Base-by-base conservation (phyloP, 1,140 invertebrate species). In the Patella vulgata region DNA sequence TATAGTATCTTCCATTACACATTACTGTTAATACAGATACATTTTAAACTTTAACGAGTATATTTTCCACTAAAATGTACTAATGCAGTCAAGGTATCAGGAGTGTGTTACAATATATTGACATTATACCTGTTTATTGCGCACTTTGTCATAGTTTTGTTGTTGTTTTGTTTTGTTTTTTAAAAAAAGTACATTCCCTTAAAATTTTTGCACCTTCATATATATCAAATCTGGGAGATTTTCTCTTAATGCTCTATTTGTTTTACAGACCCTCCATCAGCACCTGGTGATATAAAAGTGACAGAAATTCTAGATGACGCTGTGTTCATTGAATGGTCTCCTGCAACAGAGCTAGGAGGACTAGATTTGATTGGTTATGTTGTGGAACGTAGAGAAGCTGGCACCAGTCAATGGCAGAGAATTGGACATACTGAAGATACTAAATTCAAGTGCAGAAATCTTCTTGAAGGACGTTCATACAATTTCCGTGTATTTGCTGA, bases 261-360 rank as follows among this genome's bases (percentile, higher is more conserved):
- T n/a, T n/a, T 66, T 68, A 17, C 59, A 81, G 80, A 75, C 65
- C 67, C 72, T 19, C 80, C 80, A 46, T 75, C 73, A 36, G 42
- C 69, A 36, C 80, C 80, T 21, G 48, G 62, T 47, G 64, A 75
- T 40, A 40, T 82, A n/a, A 64, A 72, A 44, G 70, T 74, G 17
- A 76, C 70, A 31, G 75, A 79, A 33, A 60, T 82, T 21, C 77
- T 72, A 39, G 75, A 77, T 30, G 80, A 81, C 43, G 68, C 69
- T 53, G 73, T 78, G 23, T 73, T 67, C 5, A 42, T 84, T 33
- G 71, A 78, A 55, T 99, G 97, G 97, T 91, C 95, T 64, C 95
- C 96, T 78, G 97, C 97, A 39, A 93, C 96, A 77, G 94, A 97
- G 80, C 96, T 98, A 85, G 97, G 97, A 76, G 97, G 97, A 40